Conservation (phyloP, 2,888 invertebrate genomes). For the Lepidochitona cinerea region DNA sequence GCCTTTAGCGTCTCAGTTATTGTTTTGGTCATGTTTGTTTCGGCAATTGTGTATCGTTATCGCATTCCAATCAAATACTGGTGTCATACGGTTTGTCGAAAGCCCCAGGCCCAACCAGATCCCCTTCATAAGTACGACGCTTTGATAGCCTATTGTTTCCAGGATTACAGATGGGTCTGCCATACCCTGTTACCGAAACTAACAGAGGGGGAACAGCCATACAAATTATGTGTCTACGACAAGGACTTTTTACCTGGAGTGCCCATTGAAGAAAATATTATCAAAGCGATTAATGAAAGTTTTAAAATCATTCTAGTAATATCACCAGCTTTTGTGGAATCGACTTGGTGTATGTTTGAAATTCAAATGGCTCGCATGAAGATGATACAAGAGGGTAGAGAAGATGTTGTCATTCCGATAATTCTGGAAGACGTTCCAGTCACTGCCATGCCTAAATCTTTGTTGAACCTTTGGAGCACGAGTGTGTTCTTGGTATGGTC, state of each 20-base stretch:
- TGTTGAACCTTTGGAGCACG: neutral
- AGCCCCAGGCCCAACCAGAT: no score
- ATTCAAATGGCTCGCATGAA: conserved; percentile 4
- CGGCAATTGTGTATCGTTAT: neutral
- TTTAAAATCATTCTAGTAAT: neutral
- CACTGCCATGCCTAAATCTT: neutral
- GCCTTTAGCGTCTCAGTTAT: neutral
- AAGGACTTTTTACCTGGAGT: neutral
- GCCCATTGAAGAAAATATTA: neutral
- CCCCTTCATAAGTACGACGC: neutral
- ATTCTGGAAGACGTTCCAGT: neutral
- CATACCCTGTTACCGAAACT: neutral
- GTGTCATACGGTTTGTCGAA: neutral
- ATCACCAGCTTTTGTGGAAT: neutral
- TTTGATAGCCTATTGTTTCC: neutral
- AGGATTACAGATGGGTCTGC: neutral
- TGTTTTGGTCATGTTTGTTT: neutral
- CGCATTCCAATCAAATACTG: neutral
- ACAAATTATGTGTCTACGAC: neutral
- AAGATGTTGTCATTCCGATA: neutral
- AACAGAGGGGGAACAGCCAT: neutral
- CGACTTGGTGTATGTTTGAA: neutral
- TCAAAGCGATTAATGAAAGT: neutral
- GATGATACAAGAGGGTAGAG: neutral
- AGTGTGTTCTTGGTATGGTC: neutral